Conservation (phyloP, 2,113 vertebrate species). For the Nothocercus julius region DNA sequence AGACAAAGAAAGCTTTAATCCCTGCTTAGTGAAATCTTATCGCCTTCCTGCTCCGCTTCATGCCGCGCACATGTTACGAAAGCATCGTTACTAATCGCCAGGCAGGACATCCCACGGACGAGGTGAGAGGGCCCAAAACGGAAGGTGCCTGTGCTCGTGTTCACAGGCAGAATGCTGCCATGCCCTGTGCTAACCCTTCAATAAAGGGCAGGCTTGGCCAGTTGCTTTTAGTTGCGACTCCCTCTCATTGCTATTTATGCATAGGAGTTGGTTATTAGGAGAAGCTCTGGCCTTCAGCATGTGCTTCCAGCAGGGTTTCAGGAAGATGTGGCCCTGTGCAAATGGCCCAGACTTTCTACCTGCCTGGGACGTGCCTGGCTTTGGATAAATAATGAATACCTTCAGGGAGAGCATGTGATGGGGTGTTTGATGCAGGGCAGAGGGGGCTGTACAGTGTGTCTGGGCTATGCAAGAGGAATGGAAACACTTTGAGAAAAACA, state of each 20-base stretch:
- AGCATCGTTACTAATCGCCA: not conserved
- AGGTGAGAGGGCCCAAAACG: not conserved
- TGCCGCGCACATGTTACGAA: not conserved
- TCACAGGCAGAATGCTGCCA: not conserved
- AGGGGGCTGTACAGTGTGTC: not conserved
- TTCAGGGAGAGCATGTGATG: not conserved
- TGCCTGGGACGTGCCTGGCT: not conserved
- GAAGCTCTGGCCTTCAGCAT: not conserved
- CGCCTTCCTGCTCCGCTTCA: not conserved
- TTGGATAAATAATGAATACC: not conserved
- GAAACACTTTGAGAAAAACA: conserved; percentile 1
- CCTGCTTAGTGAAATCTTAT: not conserved
- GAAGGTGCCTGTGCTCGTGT: not conserved
- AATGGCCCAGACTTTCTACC: conserved; percentile 17
- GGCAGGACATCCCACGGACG: not conserved
- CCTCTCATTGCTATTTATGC: not conserved
- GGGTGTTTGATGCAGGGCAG: not conserved
- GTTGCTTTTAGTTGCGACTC: not conserved
- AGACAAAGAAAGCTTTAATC: not conserved
- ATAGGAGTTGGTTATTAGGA: not conserved
- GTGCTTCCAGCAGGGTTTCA: not conserved
- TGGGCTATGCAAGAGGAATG: not conserved
- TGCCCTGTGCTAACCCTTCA: not conserved
- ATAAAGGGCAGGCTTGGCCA: not conserved
- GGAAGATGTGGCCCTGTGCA: not conserved